A percentile compares a stretch with the other conserved stretches of the same genome.
phyloP scores from a whole-genome alignment of 2,113 vertebrate species.

The Rhipidura dahli region DNA sequence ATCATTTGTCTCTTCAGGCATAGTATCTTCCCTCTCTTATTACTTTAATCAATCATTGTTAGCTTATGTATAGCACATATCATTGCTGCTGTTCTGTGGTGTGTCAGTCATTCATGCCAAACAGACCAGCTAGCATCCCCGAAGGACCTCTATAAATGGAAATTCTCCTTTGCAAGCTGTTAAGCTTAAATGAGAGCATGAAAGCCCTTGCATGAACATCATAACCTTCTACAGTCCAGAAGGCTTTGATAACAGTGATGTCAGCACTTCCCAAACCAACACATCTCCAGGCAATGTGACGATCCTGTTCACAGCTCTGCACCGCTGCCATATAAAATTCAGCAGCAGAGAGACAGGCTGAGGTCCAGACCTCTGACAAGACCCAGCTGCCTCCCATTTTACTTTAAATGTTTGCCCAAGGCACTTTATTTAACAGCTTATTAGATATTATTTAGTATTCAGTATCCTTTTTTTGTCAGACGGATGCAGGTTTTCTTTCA shows the following conservation, averaged over 20 bases:
- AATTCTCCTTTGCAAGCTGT: neutral
- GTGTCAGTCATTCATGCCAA: slow-evolving; percentile 51
- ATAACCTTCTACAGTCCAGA: neutral
- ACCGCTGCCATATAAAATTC: neutral
- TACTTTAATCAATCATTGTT: slow-evolving; percentile 49
- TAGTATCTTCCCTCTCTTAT: slow-evolving; percentile 14
- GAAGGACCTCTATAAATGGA: neutral
- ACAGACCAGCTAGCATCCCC: slow-evolving; percentile 24
- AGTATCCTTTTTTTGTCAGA: neutral
- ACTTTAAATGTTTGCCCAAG: neutral
- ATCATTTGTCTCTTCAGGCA: slow-evolving; percentile 33
- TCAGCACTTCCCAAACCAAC: neutral
- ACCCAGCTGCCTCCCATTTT: neutral
- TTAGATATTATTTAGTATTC: neutral
- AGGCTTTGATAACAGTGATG: neutral
- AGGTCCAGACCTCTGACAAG: neutral
- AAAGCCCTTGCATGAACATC: neutral
- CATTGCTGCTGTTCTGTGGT: slow-evolving; percentile 10
- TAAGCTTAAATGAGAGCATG: neutral
- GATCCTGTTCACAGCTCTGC: neutral
- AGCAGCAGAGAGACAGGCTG: neutral
- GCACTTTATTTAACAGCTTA: neutral
- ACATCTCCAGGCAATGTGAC: neutral
- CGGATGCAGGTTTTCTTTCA: neutral
- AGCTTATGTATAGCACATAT: slow-evolving; percentile 15